These are phyloP conservation scores for Arizona elegans DNA, from an alignment of 2,113 vertebrate species.

Conservation along the genomic window DNA sequence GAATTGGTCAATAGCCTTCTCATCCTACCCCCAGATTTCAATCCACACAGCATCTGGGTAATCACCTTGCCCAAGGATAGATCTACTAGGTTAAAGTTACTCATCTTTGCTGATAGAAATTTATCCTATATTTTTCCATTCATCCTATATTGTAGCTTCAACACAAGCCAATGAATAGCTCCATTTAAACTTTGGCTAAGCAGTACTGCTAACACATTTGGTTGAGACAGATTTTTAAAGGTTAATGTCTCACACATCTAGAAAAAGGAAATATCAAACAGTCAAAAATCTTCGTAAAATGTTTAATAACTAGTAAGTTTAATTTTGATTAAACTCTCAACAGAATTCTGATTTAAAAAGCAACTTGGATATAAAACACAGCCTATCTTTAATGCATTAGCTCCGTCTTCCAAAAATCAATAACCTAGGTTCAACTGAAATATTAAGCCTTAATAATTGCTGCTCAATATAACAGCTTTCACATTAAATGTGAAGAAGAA, in stretches of 20 bases:
- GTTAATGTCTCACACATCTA: neutral
- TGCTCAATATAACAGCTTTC: constrained; percentile 45
- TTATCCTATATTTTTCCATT: neutral
- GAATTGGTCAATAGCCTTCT: neutral
- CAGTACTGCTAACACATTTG: neutral
- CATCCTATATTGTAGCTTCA: neutral
- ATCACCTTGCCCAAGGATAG: neutral
- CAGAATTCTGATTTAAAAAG: constrained; percentile 19
- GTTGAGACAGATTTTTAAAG: neutral
- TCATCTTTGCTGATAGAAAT: neutral
- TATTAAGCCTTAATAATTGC: constrained; percentile 45
- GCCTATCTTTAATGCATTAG: constrained; percentile 25
- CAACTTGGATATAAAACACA: neutral
- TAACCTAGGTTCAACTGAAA: constrained; percentile 36
- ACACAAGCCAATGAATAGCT: neutral
- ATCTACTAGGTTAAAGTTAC: neutral
- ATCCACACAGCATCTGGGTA: neutral
- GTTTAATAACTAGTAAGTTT: constrained; percentile 23
- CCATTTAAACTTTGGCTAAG: neutral
- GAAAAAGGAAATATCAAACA: neutral
- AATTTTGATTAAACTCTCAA: neutral
- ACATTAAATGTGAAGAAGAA: constrained; percentile 20
- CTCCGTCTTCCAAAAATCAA: constrained; percentile 22
- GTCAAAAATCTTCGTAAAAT: neutral
- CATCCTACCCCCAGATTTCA: neutral